Percentiles rank a stretch among this genome's conserved stretches.
Evolutionary conservation across 1,140 invertebrate species (phyloP).

Genomic region (Bombus ignitus): DNA sequence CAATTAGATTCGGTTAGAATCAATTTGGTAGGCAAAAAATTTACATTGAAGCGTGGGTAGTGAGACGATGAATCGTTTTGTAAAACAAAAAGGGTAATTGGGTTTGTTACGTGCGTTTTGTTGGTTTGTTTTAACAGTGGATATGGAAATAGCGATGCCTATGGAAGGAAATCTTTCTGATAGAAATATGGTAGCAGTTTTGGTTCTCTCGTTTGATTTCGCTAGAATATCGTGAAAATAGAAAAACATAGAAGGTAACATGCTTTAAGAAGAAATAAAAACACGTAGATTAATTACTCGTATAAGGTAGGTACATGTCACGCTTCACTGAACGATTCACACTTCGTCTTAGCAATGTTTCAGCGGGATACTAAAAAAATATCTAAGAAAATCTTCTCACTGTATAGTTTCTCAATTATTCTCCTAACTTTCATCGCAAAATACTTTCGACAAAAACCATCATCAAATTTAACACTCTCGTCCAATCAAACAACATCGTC

Average conservation of each 20-base stretch:
- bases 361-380: no score
- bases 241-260: not conserved
- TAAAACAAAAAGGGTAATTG: not conserved
- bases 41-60: not conserved
- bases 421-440: not conserved
- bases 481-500: not conserved
- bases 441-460: not conserved
- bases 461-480: not conserved
- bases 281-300: not conserved
- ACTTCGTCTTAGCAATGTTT: not conserved
- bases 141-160: not conserved
- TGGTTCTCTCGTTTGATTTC: not conserved
- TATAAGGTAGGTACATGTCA: not conserved
- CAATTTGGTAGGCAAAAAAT: not conserved
- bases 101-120: no score
- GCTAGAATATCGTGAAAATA: not conserved
- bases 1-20: no score
- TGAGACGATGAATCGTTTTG: not conserved
- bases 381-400: not conserved
- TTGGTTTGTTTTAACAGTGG: not conserved
- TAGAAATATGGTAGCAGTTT: no score
- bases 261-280: not conserved
- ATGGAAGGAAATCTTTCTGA: no score
- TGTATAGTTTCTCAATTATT: not conserved
- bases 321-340: constrained; percentile 18